Conservation (phyloP, 2,888 invertebrate genomes). For the Brachycybe producta region DNA sequence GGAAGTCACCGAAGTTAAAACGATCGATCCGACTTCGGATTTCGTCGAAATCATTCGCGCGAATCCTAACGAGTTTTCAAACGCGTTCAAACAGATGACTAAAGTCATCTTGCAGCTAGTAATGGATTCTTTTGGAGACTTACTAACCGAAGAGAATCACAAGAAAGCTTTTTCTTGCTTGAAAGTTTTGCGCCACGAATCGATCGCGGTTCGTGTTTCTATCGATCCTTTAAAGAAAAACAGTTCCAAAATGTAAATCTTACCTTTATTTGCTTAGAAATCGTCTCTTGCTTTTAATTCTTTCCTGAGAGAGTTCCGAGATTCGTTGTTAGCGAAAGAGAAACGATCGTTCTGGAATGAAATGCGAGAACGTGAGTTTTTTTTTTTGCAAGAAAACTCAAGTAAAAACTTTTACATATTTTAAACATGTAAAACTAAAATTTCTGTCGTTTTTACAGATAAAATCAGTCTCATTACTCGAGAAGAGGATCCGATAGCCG, state of each 20-base stretch:
- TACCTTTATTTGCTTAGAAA: not conserved
- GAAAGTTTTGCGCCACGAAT: conserved; percentile 21
- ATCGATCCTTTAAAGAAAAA: no score
- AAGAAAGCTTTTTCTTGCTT: conserved; percentile 34
- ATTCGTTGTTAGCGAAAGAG: not conserved
- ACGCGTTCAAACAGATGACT: conserved; percentile 32
- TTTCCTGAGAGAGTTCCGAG: not conserved
- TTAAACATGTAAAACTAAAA: no score
- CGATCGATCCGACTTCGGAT: conserved; percentile 47
- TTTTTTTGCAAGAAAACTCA: not conserved
- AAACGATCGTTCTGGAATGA: conserved; percentile 6
- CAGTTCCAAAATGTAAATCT: no score
- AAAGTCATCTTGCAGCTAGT: conserved; percentile 31
- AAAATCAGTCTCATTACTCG: no score
- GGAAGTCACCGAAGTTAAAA: conserved; percentile 39
- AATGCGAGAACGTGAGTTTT: not conserved
- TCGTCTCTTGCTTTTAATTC: not conserved
- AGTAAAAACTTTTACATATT: not conserved
- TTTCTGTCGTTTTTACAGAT: no score
- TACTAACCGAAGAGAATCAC: conserved; percentile 31
- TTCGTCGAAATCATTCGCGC: conserved; percentile 30
- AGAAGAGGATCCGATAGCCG: no score
- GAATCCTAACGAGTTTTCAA: conserved; percentile 1
- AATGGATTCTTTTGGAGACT: conserved; percentile 31
- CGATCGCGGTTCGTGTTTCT: not conserved